These are phyloP conservation scores for Charanyca ferruginea DNA, from an alignment of 2,888 invertebrate genomes.

Conservation along the genomic window DNA sequence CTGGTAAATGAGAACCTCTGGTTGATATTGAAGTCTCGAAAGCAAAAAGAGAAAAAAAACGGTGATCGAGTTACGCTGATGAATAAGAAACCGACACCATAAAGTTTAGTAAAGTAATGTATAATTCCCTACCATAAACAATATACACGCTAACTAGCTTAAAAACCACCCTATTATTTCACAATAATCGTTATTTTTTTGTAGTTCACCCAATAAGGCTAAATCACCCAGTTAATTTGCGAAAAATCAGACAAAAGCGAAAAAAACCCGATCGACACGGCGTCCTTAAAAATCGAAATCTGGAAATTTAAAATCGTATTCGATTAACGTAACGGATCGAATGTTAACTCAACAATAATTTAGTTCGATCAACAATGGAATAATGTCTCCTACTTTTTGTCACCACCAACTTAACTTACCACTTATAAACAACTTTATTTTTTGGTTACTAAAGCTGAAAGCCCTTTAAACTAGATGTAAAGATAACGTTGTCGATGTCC, in stretches of 20 bases:
- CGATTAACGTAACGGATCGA: constrained; percentile 71
- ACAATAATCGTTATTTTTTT: constrained; percentile 53
- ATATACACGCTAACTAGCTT: constrained; percentile 46
- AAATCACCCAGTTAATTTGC: constrained; percentile 63
- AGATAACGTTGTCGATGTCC: constrained; percentile 42
- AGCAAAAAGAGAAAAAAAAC: background rate
- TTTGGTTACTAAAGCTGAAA: background rate
- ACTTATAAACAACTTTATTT: constrained; percentile 18
- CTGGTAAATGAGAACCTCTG: background rate
- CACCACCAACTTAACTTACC: constrained; percentile 42
- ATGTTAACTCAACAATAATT: constrained; percentile 70
- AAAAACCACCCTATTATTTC: constrained; percentile 44
- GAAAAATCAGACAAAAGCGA: constrained; percentile 51
- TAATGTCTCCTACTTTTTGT: constrained; percentile 71
- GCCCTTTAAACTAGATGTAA: background rate
- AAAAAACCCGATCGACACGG: constrained; percentile 53
- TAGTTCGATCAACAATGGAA: constrained; percentile 72
- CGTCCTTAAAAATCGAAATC: constrained; percentile 69
- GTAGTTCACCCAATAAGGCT: constrained; percentile 55
- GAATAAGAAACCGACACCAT: background rate
- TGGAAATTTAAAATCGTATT: constrained; percentile 73
- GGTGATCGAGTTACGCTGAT: constrained; percentile 29
- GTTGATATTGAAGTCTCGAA: background rate
- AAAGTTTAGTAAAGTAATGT: constrained; percentile 11
- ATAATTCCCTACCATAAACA: background rate